phyloP scores from a whole-genome alignment of 2,888 invertebrate genomes.

The Empis livida region DNA sequence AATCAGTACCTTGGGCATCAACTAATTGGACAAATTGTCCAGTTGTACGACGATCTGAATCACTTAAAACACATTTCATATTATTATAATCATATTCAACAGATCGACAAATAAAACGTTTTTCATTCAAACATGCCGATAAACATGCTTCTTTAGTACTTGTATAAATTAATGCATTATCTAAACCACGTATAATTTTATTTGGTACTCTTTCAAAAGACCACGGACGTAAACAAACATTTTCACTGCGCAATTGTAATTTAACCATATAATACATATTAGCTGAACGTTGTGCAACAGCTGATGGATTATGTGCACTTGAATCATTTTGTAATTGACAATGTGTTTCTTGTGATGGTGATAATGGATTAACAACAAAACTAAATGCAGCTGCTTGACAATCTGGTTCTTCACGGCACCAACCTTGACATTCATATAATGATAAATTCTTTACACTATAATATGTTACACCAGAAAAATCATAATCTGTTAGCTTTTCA shows the following conservation, averaged over 20 bases:
- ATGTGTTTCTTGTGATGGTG: constrained; percentile 81
- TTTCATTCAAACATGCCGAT: constrained; percentile 85
- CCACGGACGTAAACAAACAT: constrained; percentile 85
- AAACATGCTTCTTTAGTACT: constrained; percentile 90
- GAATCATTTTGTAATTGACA: constrained; percentile 89
- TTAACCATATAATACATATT: constrained; percentile 95
- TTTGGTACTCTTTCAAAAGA: constrained; percentile 87
- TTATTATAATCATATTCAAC: constrained; percentile 90
- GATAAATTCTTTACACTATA: constrained; percentile 86
- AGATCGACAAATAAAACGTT: constrained; percentile 82
- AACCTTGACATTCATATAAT: constrained; percentile 86
- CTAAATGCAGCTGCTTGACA: constrained; percentile 89
- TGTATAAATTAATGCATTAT: constrained; percentile 85
- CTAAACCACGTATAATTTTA: constrained; percentile 78
- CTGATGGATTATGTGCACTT: constrained; percentile 77
- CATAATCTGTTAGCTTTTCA: constrained; percentile 85
- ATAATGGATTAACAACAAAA: constrained; percentile 83
- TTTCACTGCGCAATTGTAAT: constrained; percentile 71
- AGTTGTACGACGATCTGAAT: constrained; percentile 76
- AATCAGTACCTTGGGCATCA: constrained; percentile 64
- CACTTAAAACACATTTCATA: constrained; percentile 80
- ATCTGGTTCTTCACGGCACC: constrained; percentile 86
- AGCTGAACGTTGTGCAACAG: constrained; percentile 68
- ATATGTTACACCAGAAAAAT: constrained; percentile 82
- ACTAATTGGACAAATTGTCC: constrained; percentile 81